phyloP scores from a whole-genome alignment of 2,797 vertebrate species.

The Schizothorax lantsangensis region DNA sequence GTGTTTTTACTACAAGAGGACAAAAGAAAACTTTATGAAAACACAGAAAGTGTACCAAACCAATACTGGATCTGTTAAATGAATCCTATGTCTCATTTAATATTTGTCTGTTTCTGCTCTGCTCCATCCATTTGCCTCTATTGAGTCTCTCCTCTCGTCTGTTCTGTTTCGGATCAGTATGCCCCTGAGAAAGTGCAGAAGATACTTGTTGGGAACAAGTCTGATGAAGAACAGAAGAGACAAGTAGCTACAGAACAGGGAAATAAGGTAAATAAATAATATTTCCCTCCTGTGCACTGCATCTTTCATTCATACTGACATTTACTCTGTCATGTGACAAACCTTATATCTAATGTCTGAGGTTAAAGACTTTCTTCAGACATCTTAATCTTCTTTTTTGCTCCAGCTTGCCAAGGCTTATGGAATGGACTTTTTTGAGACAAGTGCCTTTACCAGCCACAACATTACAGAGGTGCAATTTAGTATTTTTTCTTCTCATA shows the following conservation, averaged over 20 bases:
- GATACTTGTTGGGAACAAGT: conserved; percentile 96
- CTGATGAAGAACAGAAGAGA: conserved; percentile 92
- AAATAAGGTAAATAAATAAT: conserved; percentile 82
- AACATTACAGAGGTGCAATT: conserved; percentile 92
- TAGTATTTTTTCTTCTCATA: neutral
- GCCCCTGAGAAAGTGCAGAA: conserved; percentile 94
- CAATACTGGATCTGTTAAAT: neutral
- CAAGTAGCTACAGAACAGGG: conserved; percentile 95
- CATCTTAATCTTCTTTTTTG: neutral
- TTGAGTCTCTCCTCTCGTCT: neutral
- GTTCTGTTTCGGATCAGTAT: conserved; percentile 76
- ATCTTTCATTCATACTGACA: neutral
- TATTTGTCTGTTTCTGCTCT: neutral
- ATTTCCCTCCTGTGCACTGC: neutral
- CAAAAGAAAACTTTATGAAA: neutral
- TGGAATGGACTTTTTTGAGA: conserved; percentile 97
- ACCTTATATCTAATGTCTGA: conserved; percentile 31
- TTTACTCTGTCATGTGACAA: neutral
- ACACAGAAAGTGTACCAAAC: neutral
- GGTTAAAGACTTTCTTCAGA: neutral
- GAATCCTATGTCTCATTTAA: neutral
- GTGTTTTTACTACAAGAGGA: neutral
- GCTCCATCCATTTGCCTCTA: neutral
- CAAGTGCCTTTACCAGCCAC: conserved; percentile 97
- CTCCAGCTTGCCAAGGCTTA: conserved; percentile 91